These are phyloP conservation scores for Drosophila demipolita DNA, from an alignment of 2,888 invertebrate genomes.

Conservation along the genomic window DNA sequence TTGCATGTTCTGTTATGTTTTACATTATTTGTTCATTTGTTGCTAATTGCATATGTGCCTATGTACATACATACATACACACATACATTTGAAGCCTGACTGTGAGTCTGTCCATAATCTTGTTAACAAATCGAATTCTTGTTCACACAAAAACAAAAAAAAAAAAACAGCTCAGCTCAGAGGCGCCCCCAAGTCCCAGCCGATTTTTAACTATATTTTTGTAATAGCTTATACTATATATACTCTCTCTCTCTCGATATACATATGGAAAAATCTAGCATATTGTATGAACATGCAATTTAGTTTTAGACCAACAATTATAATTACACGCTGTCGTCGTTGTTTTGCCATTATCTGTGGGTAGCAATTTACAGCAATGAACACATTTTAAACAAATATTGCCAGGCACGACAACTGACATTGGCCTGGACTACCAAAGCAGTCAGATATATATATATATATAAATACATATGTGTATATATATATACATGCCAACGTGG, in stretches of 20 bases:
- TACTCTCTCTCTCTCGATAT: neutral
- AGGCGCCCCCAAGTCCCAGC: slow-evolving; percentile 6
- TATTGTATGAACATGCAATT: slow-evolving; percentile 70
- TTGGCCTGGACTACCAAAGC: slow-evolving; percentile 41
- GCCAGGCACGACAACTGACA: slow-evolving; percentile 72
- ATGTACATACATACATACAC: neutral
- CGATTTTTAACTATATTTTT: slow-evolving; percentile 36
- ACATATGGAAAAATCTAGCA: slow-evolving; percentile 1
- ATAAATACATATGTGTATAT: slow-evolving; percentile 22
- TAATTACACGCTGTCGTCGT: slow-evolving; percentile 51
- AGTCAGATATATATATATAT: slow-evolving; percentile 4
- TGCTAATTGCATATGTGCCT: slow-evolving; percentile 57
- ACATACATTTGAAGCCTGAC: slow-evolving; percentile 6
- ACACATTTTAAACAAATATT: slow-evolving; percentile 80
- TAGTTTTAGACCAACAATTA: slow-evolving; percentile 55
- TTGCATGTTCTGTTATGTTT: slow-evolving; percentile 68
- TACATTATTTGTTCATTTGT: slow-evolving; percentile 67
- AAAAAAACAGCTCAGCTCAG: slow-evolving; percentile 35
- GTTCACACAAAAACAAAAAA: slow-evolving; percentile 83
- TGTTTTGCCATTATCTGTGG: slow-evolving; percentile 63
- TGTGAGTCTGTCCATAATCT: slow-evolving; percentile 73
- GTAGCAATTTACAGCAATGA: slow-evolving; percentile 76
- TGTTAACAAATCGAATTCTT: slow-evolving; percentile 85
- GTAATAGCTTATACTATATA: slow-evolving; percentile 6
- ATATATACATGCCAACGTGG: slow-evolving; percentile 25